Conservation (phyloP, 2,888 invertebrate genomes). For the Meta bourneti region DNA sequence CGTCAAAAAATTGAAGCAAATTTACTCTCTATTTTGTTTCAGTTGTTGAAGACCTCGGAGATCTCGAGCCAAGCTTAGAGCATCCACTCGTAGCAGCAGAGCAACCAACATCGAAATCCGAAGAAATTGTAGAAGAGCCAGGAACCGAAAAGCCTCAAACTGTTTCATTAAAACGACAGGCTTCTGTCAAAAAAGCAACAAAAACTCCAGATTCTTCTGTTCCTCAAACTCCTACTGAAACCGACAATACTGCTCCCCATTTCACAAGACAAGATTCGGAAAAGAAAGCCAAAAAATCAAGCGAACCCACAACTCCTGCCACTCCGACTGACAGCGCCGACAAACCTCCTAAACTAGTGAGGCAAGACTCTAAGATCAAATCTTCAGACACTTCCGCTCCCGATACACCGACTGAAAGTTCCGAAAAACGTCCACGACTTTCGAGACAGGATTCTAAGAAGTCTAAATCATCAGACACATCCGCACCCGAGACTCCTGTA, state of each 20-base stretch:
- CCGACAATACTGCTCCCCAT: background rate
- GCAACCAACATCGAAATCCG: background rate
- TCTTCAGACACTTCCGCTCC: slow-evolving; percentile 42
- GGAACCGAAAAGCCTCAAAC: slow-evolving; percentile 2
- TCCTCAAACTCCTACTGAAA: slow-evolving; percentile 58
- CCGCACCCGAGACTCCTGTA: slow-evolving; percentile 46
- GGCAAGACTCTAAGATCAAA: slow-evolving; percentile 61
- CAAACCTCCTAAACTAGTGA: slow-evolving; percentile 39
- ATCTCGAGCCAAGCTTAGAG: slow-evolving; percentile 70
- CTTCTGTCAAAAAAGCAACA: slow-evolving; percentile 34
- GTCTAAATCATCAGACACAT: slow-evolving; percentile 30
- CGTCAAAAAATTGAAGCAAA: no score
- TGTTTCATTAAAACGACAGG: slow-evolving; percentile 55
- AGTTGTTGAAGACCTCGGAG: slow-evolving; percentile 75
- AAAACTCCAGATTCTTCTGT: slow-evolving; percentile 49
- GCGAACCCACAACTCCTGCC: slow-evolving; percentile 28
- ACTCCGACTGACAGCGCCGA: slow-evolving; percentile 48
- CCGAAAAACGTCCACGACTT: slow-evolving; percentile 16
- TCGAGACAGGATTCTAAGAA: slow-evolving; percentile 49
- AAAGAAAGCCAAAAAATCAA: slow-evolving; percentile 30
- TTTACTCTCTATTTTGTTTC: slow-evolving; percentile 4
- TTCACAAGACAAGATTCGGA: slow-evolving; percentile 51
- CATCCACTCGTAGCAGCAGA: slow-evolving; percentile 13
- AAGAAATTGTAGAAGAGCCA: background rate
- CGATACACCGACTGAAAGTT: slow-evolving; percentile 41